Base-by-base conservation (phyloP, 2,113 vertebrate genomes). In the Nycticorax nycticorax region DNA sequence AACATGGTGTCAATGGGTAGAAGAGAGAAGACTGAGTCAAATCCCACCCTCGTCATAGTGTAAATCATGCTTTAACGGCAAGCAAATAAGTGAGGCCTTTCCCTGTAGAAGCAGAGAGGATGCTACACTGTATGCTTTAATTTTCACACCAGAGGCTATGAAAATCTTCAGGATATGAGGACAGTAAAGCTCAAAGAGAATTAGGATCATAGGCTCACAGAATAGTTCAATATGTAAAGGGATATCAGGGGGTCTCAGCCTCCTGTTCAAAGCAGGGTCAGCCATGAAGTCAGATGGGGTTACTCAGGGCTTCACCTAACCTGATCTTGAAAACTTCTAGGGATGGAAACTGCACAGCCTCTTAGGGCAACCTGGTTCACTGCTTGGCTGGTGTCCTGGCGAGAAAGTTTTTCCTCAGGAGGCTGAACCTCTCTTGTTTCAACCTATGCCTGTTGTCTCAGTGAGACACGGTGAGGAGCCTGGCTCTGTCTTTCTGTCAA, bases 331-430 rank as follows among this genome's bases (percentile, higher is more conserved):
- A 88, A 95, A 71, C 21, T 27, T 72, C 15, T 12, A 47, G 37
- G 33, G 30, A 45, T 14, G 33, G 39, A 77, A 85, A 56, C 22
- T n/a, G 15, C 3, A 7, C 23, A 32, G 1, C 10, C 41, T 77
- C 48, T 35, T 60, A 12, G 15, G 27, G 32, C 4, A 79, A 28
- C 30, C 15, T 52, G 11, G 8, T 43, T 56, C 32, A 10, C n/a
- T 75, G 18, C 47, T 57, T 67, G 37, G 18, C 30, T 68, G 24
- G 2, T 63, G 7, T 67, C 28, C n/a, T 50, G 26, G 8, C 0
- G 0, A 55, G n/a, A 37, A 83, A 37, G 32, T 7, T 57, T 55
- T 10, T 82, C 33, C 9, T 56, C 8, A 2, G 0, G 12, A 33
- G 22, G 37, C 45, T 80, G 37, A 79, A 21, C 15, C 43, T 89